Base-by-base conservation (phyloP, 2,113 vertebrate genomes). In the Tragelaphus buxtoni region DNA sequence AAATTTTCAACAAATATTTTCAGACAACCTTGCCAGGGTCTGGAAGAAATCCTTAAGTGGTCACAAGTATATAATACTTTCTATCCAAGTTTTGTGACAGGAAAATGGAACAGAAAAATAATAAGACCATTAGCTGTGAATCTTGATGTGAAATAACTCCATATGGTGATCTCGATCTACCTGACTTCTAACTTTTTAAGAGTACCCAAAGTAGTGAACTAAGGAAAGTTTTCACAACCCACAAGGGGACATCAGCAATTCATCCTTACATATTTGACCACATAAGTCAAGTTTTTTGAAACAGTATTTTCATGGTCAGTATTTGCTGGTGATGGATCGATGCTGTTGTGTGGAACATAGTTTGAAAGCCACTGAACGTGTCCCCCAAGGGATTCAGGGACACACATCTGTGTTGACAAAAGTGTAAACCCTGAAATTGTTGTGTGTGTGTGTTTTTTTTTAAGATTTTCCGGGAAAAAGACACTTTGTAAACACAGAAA, bases 391-490 rank as follows among this genome's bases (percentile, higher is more conserved):
- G 28, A 32, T 55, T 30, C 45, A 28, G 63, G 26, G 2, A 22
- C 26, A 13, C 32, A 76, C 13, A 32, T 61, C 20, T 90, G 18
- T 1, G 9, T 51, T 82, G 76, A 90, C 53, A 22, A 24, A 77
- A 79, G 8, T n/a, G 16, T 72, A 74, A 88, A 72, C 14, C 14
- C 55, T 94, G 51, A 65, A 42, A 79, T 51, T 84, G 32, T 79
- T 82, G 30, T 0, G 0, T 32, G 18, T 4, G 5, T 60, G 42
- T 9, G 10, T 9, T 28, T 13, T 7, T 90, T 39, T 96, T 97
- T 32, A 82, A 99, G 99, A 81, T 97, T 98, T 96, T 98, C 98
- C 30, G n/a, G 92, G 24, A 91, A 97, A 96, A 56, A 18, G 17
- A 35, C 0, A 2, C 0, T 30, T 83, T 63, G 87, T 96, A 0